Evolutionary conservation across 2,797 vertebrate species (phyloP), one percentile per base, ranked within the genome.

Genomic region (Chaenodraco wilsoni): DNA sequence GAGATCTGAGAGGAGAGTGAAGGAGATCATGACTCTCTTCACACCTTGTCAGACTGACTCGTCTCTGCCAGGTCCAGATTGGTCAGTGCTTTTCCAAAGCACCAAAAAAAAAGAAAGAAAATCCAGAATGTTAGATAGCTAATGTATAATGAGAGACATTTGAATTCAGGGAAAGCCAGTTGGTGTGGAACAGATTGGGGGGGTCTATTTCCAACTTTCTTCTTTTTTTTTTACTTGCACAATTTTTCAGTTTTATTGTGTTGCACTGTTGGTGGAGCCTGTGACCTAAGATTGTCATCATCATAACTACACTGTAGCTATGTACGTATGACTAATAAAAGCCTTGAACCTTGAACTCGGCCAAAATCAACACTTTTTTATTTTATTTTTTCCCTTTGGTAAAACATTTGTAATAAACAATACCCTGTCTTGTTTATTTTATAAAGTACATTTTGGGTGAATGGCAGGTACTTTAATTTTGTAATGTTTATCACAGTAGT

Each of bases 21-120:
- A 84, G 86, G 81, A 78, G 87, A 92, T 93, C 91, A 89, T 81
- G 86, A 90, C 91, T 93, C 89, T 90, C 90, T 93, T 93, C 92
- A 93, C 92, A 93, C 92, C 88, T 92, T 85, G 91, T 94, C 94
- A 92, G 88, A 81, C 81, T 51, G 74, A 84, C 88, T 91, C 78
- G 78, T 75, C 88, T 88, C 63, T 59, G 63, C 82, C 81, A 71
- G 68, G 69, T 88, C 58, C 88, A 82, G 72, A 87, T 79, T 64
- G 52, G 81, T 74, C 84, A 52, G 80, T 74, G 74, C 51, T 74
- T 91, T 87, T 78, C 49, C 72, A 54, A 66, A 40, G 55, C 59
- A 74, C 69, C 48, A 21, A 51, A 81, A 72, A 75, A 75, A 72
- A 81, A 71, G 57, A 71, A 59, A 27, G 52, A 45, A 81, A 76